Evolutionary conservation across 2,113 vertebrate species (phyloP), one percentile per base, ranked within the genome.

Genomic region (Gambusia affinis): DNA sequence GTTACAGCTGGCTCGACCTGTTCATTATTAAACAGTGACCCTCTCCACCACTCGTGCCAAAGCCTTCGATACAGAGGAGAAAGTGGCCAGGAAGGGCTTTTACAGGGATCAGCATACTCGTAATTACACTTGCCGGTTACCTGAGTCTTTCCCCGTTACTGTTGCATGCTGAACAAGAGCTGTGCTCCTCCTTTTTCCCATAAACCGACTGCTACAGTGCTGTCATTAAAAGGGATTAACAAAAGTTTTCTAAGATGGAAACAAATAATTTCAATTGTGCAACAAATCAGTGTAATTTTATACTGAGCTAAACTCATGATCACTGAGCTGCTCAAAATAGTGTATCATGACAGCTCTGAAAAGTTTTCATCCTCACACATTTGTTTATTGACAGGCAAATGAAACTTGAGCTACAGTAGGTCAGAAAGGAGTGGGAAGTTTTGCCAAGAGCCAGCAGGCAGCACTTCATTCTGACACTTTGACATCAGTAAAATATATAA

Each of bases 1-100:
- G 78, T 95, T 95, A 95, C 94, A 91, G 88, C 91, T 47, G 87
- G 87, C 91, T 86, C 87, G 89, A 94, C 93, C 94, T 91, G 90
- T 93, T 93, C 94, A 93, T 94, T 95, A 94, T 95, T 92, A 94
- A 94, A 94, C 88, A 93, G 80, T 92, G 94, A 95, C 94, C 94
- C 93, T 94, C 87, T 91, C 91, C 65, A 80, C 87, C 78, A 75
- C 90, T 88, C 78, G 91, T 92, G 90, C 93, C 88, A 91, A 90
- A 89, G 83, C 73, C 87, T 77, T 83, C 75, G 15, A 72, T 80
- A 79, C 75, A 81, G 79, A 62, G 79, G 88, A 91, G 90, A 93
- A 91, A 92, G 90, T 91, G 86, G 85, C 69, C 69, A 14, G 70
- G 78, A 82, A 80, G 80, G 73, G 78, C 87, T 90, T 91, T 91